Conservation (phyloP, 1,140 invertebrate genomes). For the Tyrophagus putrescentiae region DNA sequence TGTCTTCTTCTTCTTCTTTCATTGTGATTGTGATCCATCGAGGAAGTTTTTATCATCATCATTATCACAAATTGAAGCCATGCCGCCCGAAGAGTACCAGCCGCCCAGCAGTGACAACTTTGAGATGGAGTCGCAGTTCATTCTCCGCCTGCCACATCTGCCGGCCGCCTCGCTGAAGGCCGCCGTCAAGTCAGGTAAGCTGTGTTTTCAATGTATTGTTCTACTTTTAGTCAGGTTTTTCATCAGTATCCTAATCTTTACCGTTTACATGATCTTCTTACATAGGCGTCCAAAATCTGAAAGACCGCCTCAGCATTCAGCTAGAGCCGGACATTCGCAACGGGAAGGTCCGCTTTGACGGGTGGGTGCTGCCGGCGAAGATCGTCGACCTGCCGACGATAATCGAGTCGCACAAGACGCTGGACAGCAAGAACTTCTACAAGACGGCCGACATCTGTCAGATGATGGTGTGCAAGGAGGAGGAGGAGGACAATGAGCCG, state of each 20-base stretch:
- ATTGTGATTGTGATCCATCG: no score
- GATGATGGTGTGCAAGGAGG: slow-evolving; percentile 67
- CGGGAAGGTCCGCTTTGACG: slow-evolving; percentile 72
- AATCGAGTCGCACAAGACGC: slow-evolving; percentile 87
- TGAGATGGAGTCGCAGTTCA: slow-evolving; percentile 78
- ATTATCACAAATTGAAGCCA: no score
- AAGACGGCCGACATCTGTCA: slow-evolving; percentile 87
- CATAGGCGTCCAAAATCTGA: slow-evolving; percentile 55
- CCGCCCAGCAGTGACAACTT: no score
- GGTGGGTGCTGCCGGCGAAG: slow-evolving; percentile 72
- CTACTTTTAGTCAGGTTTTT: neutral
- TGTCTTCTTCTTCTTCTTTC: no score
- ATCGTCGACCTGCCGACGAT: slow-evolving; percentile 80
- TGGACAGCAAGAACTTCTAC: slow-evolving; percentile 89
- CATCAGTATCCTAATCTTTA: neutral
- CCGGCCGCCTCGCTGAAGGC: slow-evolving; percentile 56
- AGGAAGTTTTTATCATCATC: no score
- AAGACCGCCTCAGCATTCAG: slow-evolving; percentile 72
- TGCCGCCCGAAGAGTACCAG: slow-evolving; percentile 7
- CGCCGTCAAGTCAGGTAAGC: slow-evolving; percentile 42
- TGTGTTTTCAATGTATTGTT: neutral
- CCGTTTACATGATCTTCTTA: neutral
- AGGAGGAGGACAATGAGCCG: slow-evolving; percentile 50
- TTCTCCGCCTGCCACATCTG: slow-evolving; percentile 65
- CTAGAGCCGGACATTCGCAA: slow-evolving; percentile 76